Base-by-base conservation (phyloP, 2,797 vertebrate genomes). In the Benthosema pterotum region DNA sequence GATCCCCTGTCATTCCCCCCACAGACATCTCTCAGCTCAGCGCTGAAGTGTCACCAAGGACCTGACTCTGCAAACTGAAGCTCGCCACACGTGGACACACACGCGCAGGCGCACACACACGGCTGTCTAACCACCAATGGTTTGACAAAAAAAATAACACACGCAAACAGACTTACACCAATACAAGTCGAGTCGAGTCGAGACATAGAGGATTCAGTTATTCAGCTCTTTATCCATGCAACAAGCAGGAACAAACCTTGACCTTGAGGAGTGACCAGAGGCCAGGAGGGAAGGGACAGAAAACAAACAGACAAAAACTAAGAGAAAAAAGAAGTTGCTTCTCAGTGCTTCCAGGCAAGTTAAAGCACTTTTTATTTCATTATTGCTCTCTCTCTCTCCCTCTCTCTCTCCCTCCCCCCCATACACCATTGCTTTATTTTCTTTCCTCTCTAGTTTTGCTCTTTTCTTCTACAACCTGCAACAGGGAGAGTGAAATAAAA, bases 21-120 rank as follows among this genome's bases (percentile, higher is more conserved):
- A 65, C 28, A 69, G 65, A 57, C 42, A 65, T 74, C 19, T 53
- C 49, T 67, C 56, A 68, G 71, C 72, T 63, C 52, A 65, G 46
- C 59, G 62, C 38, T 42, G 59, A 17, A 60, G 69, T 68, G 77
- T 70, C 80, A 75, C 66, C 47, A 8, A 46, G 50, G 71, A 51
- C 57, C 72, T 84, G 78, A 83, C 63, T 87, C 74, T 72, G 79
- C 78, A 77, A 57, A 73, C 55, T 56, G 2, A 46, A 13, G 12
- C 14, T 46, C 17, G 18, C 12, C 4, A 19, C 52, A 47, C 28
- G 18, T 18, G 45, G 38, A 60, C 58, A 60, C 58, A 60, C 58
- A 60, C 57, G 48, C 57, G 48, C 43, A 58, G 42, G 46, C 56
- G 47, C 56, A 58, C 56, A 58, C 56, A 47, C 56, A 47, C 57